A percentile compares a stretch with the other conserved stretches of the same genome.
Conservation (phyloP, 2,797 vertebrate genomes). For the Oryzias sinensis region DNA sequence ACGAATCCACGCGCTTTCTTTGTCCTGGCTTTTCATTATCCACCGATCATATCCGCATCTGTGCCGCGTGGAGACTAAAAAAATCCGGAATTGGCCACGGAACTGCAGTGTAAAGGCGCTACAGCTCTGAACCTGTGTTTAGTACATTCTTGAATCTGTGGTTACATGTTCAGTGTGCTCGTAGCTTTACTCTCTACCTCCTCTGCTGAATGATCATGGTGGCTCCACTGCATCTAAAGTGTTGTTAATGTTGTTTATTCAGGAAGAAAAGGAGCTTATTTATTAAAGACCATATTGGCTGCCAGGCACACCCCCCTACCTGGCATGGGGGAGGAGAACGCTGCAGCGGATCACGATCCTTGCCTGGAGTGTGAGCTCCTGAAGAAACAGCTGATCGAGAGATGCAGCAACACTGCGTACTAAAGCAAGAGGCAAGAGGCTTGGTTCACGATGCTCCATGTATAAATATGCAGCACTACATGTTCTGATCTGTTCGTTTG, state of each 20-base stretch:
- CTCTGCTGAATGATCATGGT: too few relatives aligned
- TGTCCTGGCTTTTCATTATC: too few relatives aligned
- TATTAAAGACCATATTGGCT: constrained; percentile 80
- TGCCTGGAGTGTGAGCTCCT: constrained; percentile 79
- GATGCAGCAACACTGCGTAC: constrained; percentile 76
- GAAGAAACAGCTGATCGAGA: constrained; percentile 79
- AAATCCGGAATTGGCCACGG: too few relatives aligned
- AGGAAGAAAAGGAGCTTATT: constrained; percentile 77
- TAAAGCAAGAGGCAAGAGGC: constrained; percentile 75
- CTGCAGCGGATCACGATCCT: constrained; percentile 58
- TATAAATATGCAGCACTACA: neutral
- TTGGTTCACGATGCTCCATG: too few relatives aligned
- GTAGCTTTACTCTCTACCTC: too few relatives aligned
- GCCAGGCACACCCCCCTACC: constrained; percentile 73
- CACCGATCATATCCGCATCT: too few relatives aligned
- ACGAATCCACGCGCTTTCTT: too few relatives aligned
- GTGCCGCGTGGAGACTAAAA: too few relatives aligned
- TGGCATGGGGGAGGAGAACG: constrained; percentile 66
- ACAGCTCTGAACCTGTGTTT: too few relatives aligned
- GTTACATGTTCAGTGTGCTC: too few relatives aligned
- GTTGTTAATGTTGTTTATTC: neutral
- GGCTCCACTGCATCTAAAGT: neutral
- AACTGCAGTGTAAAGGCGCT: too few relatives aligned
- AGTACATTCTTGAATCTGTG: too few relatives aligned
- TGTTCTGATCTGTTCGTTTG: fast-evolving